A percentile compares a stretch with the other conserved stretches of the same genome.
Evolutionary conservation across 1,140 invertebrate species (phyloP).

Genomic region (Dysdera silvatica): DNA sequence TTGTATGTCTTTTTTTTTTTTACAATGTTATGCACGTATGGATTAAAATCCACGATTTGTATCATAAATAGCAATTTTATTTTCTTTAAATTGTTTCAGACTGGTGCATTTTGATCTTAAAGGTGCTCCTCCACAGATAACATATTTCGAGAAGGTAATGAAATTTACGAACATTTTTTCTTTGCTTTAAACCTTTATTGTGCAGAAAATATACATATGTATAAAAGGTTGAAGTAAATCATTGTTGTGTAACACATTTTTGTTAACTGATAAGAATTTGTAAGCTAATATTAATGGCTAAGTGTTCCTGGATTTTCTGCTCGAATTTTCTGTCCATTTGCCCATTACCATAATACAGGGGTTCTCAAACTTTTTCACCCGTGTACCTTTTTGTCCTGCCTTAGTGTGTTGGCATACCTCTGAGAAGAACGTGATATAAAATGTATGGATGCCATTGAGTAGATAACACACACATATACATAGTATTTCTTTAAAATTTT

Average conservation of each 20-base stretch:
- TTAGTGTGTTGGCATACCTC: too few relatives aligned
- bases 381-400: too few relatives aligned
- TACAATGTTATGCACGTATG: too few relatives aligned
- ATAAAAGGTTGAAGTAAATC: background rate
- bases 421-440: too few relatives aligned
- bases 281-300: background rate
- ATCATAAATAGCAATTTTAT: too few relatives aligned
- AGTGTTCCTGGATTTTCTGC: background rate
- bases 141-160: conserved; percentile 44
- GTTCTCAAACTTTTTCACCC: too few relatives aligned
- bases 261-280: background rate
- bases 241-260: background rate
- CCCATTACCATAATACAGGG: too few relatives aligned
- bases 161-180: background rate
- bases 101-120: conserved; percentile 65
- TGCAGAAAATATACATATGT: background rate
- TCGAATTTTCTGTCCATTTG: background rate
- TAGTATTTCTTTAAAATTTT: too few relatives aligned
- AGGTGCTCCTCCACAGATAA: conserved; percentile 57
- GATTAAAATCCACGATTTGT: too few relatives aligned
- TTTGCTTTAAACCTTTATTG: background rate
- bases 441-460: too few relatives aligned
- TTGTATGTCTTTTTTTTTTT: too few relatives aligned
- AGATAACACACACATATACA: too few relatives aligned
- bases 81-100: conserved; percentile 33